Conservation (phyloP, 2,797 vertebrate genomes). For the Aselliscus stoliczkanus region DNA sequence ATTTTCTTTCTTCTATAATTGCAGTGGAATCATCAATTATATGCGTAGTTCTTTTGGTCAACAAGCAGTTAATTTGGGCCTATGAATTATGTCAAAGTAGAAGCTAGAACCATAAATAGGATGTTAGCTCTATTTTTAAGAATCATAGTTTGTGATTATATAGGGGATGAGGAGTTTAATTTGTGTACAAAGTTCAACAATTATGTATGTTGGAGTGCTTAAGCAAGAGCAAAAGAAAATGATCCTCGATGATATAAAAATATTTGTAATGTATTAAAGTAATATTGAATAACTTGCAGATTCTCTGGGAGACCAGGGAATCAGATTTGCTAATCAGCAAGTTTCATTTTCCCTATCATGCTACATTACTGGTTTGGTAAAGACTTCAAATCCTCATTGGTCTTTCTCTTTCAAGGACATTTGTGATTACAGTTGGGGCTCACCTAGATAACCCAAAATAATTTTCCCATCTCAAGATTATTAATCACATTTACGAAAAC, state of each 20-base stretch:
- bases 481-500: background rate
- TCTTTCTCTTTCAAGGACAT: background rate
- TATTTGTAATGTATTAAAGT: background rate
- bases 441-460: background rate
- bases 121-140: background rate
- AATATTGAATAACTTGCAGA: background rate
- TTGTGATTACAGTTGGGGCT: background rate
- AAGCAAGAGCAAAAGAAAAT: background rate
- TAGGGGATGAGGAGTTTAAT: background rate
- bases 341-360: background rate
- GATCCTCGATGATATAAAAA: background rate
- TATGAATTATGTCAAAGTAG: background rate
- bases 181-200: background rate
- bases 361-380: background rate
- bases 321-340: background rate
- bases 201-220: background rate
- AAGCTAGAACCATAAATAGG: background rate
- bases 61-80: background rate
- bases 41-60: background rate
- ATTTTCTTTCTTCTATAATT: background rate
- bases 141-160: background rate
- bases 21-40: background rate
- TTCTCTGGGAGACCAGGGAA: background rate
- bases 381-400: background rate
- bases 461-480: background rate